Conservation (phyloP, 2,888 invertebrate genomes). For the Nasonovia ribisnigri region DNA sequence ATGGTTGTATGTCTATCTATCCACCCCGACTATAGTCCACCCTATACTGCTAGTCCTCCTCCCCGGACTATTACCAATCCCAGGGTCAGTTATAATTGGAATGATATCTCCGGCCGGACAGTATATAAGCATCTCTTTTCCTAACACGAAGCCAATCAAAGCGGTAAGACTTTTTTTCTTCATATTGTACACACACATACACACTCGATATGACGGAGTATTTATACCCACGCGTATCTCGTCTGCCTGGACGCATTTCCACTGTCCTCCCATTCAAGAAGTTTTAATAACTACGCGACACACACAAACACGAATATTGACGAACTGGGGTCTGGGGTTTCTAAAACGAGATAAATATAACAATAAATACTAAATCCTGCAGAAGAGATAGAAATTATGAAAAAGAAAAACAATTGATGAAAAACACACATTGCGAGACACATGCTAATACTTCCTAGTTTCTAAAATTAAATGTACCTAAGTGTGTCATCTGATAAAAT, state of each 20-base stretch:
- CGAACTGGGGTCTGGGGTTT: neutral
- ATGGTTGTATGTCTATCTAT: neutral
- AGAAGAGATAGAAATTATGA: neutral
- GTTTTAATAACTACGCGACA: constrained; percentile 10
- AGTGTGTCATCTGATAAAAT: neutral
- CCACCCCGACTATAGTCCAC: neutral
- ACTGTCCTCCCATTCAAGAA: neutral
- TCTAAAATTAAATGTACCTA: neutral
- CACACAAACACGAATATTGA: neutral
- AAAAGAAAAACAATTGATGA: neutral
- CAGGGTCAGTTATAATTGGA: constrained; percentile 60
- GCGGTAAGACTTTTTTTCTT: constrained; percentile 39
- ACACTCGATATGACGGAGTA: neutral
- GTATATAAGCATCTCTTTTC: neutral
- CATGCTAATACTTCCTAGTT: neutral
- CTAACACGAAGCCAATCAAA: constrained; percentile 46
- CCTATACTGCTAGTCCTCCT: neutral
- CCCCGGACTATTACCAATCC: constrained; percentile 31
- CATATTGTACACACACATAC: neutral
- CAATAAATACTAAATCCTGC: neutral
- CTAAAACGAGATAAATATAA: constrained; percentile 32
- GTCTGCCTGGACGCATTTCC: constrained; percentile 9
- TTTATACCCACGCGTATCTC: neutral
- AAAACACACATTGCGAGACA: neutral
- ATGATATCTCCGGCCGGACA: constrained; percentile 60